Evolutionary conservation across 2,113 vertebrate genomes (phyloP).

Genomic region (Forbesichthys agassizii): DNA sequence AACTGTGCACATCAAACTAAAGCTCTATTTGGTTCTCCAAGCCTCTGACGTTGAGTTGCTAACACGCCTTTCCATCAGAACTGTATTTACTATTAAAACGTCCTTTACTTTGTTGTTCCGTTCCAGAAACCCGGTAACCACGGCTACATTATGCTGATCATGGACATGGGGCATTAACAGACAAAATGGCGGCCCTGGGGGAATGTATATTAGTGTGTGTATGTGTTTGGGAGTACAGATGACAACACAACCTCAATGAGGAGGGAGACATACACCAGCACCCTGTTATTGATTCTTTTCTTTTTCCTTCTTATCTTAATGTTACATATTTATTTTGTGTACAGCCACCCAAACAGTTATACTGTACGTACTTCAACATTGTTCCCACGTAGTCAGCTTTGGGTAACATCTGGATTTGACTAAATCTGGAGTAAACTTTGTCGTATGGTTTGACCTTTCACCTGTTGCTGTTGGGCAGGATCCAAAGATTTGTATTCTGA

Average conservation of each 20-base stretch:
- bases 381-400: neutral
- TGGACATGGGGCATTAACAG: constrained; percentile 40
- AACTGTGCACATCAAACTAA: too few relatives aligned
- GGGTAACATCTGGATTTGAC: neutral
- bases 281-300: constrained; percentile 41
- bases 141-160: constrained; percentile 37
- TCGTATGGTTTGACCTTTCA: neutral
- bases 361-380: neutral
- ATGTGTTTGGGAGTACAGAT: constrained; percentile 36
- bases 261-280: constrained; percentile 70
- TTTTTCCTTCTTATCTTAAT: too few relatives aligned
- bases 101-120: too few relatives aligned
- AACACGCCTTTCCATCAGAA: too few relatives aligned
- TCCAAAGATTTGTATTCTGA: too few relatives aligned
- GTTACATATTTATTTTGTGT: constrained; percentile 66
- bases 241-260: constrained; percentile 31
- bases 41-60: too few relatives aligned
- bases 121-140: constrained; percentile 49
- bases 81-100: too few relatives aligned
- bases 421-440: neutral
- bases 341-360: constrained; percentile 34
- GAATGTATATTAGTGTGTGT: constrained; percentile 27
- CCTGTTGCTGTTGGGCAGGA: neutral
- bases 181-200: constrained; percentile 12
- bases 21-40: too few relatives aligned